Base-by-base conservation (phyloP, 2,797 vertebrate species). In the Premnoplex brunnescens region DNA sequence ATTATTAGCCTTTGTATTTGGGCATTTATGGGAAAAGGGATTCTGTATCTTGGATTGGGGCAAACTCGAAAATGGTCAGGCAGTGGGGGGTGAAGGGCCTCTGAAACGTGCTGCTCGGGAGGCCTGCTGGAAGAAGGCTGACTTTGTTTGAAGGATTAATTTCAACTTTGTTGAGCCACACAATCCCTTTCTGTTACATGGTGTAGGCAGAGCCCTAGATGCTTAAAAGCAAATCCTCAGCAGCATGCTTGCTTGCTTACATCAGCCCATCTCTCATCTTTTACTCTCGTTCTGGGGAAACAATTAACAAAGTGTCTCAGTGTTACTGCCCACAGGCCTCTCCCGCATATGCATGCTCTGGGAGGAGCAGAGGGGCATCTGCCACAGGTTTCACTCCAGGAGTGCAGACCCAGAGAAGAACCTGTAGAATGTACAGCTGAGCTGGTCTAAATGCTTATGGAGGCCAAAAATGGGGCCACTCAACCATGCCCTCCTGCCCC, bases 221-320 rank as follows among this genome's bases (percentile, higher is more conserved):
- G 94, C 94, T 97, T 97, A 91, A 97, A 97, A 98, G 95, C 96
- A 93, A 95, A 97, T 97, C 97, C 97, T 97, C 93, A 95, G 75
- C 95, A 89, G 96, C 97, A 97, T 98, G 97, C 97, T 98, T 97
- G 9, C 95, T 96, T 66, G 88, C 96, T 98, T 96, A 97, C 97
- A 97, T 98, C 98, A 98, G 97, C 92, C 96, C 86, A 80, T 93
- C 74, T 84, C 95, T 96, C 28, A 4, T 86, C 91, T 88, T 97
- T 94, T 89, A 56, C 63, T 97, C 96, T 96, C 56, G 6, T 96
- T 79, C 94, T 93, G 84, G 69, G 58, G 60, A 93, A 97, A 98
- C 97, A 98, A 98, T 97, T 55, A 96, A 98, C 98, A 98, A 98
- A 98, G 98, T 62, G 18, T 32, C 59, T 91, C 97, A 96, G 93